These are phyloP conservation scores for Scophthalmus maximus DNA, from an alignment of 2,113 vertebrate species.

Conservation along the genomic window DNA sequence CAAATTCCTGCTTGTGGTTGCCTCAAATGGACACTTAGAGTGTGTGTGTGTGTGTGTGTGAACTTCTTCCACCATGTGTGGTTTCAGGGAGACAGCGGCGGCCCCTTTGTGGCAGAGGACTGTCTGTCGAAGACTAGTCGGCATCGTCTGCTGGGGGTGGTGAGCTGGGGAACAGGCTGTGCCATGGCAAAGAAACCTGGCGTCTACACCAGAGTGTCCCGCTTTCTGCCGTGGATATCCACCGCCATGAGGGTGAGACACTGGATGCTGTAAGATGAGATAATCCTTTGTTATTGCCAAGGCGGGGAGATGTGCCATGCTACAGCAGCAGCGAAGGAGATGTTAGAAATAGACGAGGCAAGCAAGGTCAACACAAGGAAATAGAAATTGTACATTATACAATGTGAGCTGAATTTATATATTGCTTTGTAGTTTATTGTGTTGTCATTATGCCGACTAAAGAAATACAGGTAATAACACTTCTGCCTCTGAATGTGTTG, in stretches of 20 bases:
- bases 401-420: no score
- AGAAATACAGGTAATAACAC: neutral
- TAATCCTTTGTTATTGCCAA: no score
- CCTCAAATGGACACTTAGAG: no score
- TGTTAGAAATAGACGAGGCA: no score
- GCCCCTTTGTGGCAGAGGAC: constrained; percentile 90
- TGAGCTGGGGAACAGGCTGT: constrained; percentile 94
- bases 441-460: neutral
- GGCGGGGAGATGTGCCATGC: no score
- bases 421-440: constrained; percentile 6
- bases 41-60: neutral
- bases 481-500: neutral
- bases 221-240: constrained; percentile 91
- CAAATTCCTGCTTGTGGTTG: no score
- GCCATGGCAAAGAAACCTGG: constrained; percentile 92
- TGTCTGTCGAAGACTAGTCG: constrained; percentile 85
- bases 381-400: no score
- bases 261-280: no score
- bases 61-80: constrained; percentile 6
- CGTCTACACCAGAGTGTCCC: constrained; percentile 89
- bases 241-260: constrained; percentile 88
- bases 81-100: constrained; percentile 90
- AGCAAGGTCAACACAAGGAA: no score
- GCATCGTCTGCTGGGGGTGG: constrained; percentile 89
- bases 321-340: no score